Percentiles rank a stretch among this genome's conserved stretches.
Conservation (phyloP, 1,140 invertebrate genomes). For the Microvelia longipes region DNA sequence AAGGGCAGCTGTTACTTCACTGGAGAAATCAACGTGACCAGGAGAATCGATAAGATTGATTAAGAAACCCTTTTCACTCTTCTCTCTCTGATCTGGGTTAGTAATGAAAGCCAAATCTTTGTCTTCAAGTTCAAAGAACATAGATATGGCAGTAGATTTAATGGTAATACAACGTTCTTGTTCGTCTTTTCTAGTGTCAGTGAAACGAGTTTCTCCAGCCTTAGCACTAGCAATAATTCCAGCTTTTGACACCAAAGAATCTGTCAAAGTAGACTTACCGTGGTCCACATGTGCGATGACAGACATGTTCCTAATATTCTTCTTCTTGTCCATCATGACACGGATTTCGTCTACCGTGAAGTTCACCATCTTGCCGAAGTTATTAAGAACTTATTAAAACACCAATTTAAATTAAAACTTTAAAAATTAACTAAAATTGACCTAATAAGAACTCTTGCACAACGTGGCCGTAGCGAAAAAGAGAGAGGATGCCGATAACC, state of each 20-base stretch:
- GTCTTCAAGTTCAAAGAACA: constrained; percentile 90
- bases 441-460: neutral
- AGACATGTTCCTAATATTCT: constrained; percentile 99
- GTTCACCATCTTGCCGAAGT: constrained; percentile 71
- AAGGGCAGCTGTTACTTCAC: constrained; percentile 95
- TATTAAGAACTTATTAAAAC: neutral
- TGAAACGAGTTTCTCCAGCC: constrained; percentile 97
- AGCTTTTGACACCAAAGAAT: constrained; percentile 97
- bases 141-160: constrained; percentile 98
- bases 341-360: constrained; percentile 99
- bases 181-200: constrained; percentile 98
- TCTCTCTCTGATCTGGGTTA: constrained; percentile 72
- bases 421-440: constrained; percentile 10
- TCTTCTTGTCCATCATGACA: constrained; percentile 97
- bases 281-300: constrained; percentile 99
- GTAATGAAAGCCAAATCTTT: constrained; percentile 86
- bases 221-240: constrained; percentile 98
- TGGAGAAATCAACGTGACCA: constrained; percentile 98
- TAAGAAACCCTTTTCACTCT: constrained; percentile 86
- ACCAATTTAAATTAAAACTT: neutral
- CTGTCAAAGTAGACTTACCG: constrained; percentile 98
- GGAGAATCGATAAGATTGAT: constrained; percentile 99
- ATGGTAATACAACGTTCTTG: constrained; percentile 99
- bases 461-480: constrained; percentile 1
- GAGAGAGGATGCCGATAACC: constrained; percentile 1